phyloP scores from a whole-genome alignment of 1,140 invertebrate species.

The Himalopsyche phryganea region DNA sequence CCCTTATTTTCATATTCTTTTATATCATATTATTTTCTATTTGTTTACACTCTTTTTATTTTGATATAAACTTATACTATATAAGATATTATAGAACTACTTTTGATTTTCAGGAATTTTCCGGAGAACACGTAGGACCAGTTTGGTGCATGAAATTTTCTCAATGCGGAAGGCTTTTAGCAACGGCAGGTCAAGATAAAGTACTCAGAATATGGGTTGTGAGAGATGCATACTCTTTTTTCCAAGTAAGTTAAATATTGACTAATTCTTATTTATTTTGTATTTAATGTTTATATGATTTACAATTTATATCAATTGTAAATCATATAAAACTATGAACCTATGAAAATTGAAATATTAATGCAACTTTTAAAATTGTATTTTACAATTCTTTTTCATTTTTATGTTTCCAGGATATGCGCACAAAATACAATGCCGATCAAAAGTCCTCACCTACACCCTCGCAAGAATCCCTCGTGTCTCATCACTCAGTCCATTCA shows the following conservation, averaged over 20 bases:
- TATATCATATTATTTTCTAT: no score
- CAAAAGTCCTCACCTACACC: constrained; percentile 83
- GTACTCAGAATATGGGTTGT: constrained; percentile 92
- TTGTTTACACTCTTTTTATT: no score
- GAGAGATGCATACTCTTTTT: constrained; percentile 81
- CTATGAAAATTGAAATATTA: no score
- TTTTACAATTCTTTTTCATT: no score
- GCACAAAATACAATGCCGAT: constrained; percentile 88
- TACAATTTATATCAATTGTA: no score
- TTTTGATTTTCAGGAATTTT: constrained; percentile 59
- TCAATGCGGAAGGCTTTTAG: constrained; percentile 85
- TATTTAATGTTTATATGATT: no score
- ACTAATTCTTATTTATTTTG: constrained; percentile 14
- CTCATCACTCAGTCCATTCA: constrained; percentile 61
- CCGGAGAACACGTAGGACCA: constrained; percentile 82
- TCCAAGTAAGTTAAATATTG: constrained; percentile 60
- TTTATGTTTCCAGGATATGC: constrained; percentile 73
- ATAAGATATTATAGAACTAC: no score
- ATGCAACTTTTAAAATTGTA: no score
- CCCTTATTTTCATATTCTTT: no score
- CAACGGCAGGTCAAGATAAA: constrained; percentile 94
- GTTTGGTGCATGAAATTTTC: constrained; percentile 99
- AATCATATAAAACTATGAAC: no score
- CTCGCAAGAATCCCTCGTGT: constrained; percentile 82
- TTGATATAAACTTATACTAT: no score